Percentiles rank a stretch among this genome's conserved stretches.
Evolutionary conservation across 1,140 invertebrate genomes (phyloP).

Genomic region (Eupristina koningsbergeri): DNA sequence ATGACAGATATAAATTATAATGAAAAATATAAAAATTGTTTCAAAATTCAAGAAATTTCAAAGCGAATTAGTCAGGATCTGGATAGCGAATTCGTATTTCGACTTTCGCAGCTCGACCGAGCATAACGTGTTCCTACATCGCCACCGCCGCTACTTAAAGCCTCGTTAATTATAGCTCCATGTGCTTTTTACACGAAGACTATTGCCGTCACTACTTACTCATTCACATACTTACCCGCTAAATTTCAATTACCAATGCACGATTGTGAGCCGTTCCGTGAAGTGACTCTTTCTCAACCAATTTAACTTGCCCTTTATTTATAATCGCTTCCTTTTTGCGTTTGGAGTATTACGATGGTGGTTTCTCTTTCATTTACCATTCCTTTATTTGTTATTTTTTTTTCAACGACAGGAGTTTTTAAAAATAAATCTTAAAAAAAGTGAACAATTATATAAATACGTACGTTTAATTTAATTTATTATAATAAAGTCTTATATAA

Average conservation of each 20-base stretch:
- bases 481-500: no score
- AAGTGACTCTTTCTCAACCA: background rate
- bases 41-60: slow-evolving; percentile 19
- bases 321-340: background rate
- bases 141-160: slow-evolving; percentile 9
- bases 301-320: background rate
- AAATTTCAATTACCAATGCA: background rate
- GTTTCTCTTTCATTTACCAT: no score
- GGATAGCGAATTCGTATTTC: background rate
- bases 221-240: no score
- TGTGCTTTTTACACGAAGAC: background rate
- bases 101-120: slow-evolving; percentile 13
- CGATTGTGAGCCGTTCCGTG: slow-evolving; percentile 22
- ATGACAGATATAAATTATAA: background rate
- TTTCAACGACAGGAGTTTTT: no score
- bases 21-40: background rate
- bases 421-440: no score
- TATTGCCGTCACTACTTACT: background rate
- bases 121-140: slow-evolving; percentile 15
- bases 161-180: slow-evolving; percentile 29
- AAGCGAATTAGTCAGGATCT: background rate
- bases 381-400: no score
- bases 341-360: background rate
- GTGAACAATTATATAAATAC: no score
- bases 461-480: no score